phyloP scores from a whole-genome alignment of 2,888 invertebrate genomes.

The Habroteleia sp. region DNA sequence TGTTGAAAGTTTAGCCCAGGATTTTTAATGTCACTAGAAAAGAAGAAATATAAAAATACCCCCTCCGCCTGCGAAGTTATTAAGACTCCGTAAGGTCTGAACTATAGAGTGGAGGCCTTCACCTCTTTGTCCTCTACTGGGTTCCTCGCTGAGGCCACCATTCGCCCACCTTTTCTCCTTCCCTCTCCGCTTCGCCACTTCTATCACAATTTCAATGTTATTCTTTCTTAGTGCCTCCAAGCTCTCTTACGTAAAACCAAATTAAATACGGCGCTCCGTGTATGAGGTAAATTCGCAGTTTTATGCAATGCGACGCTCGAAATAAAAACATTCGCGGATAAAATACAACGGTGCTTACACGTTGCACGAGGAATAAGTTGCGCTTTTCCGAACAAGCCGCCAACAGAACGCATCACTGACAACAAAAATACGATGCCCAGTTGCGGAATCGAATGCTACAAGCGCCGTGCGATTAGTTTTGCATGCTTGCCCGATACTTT shows the following conservation, averaged over 20 bases:
- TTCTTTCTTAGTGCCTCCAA: constrained; percentile 45
- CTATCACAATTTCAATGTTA: constrained; percentile 53
- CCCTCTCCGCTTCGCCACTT: constrained; percentile 39
- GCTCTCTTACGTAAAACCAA: constrained; percentile 68
- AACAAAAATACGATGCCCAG: constrained; percentile 34
- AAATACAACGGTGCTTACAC: constrained; percentile 18
- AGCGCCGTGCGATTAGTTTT: constrained; percentile 45
- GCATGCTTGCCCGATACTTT: constrained; percentile 70
- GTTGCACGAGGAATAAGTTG: constrained; percentile 27
- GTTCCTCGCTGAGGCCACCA: constrained; percentile 16
- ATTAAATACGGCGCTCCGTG: constrained; percentile 70
- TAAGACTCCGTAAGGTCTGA: constrained; percentile 73
- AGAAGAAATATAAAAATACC: constrained; percentile 77
- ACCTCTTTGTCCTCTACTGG: constrained; percentile 30
- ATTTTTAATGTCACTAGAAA: constrained; percentile 77
- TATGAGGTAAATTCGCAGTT: constrained; percentile 42
- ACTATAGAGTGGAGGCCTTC: constrained; percentile 66
- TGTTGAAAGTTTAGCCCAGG: constrained; percentile 78
- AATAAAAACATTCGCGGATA: constrained; percentile 32
- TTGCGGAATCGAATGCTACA: constrained; percentile 24
- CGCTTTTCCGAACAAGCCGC: constrained; percentile 20
- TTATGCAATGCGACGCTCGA: constrained; percentile 13
- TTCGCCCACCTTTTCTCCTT: constrained; percentile 25
- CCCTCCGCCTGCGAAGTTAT: constrained; percentile 69
- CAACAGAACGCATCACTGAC: constrained; percentile 8